phyloP scores from a whole-genome alignment of 2,797 vertebrate species.

The Pachyuromys duprasi region DNA sequence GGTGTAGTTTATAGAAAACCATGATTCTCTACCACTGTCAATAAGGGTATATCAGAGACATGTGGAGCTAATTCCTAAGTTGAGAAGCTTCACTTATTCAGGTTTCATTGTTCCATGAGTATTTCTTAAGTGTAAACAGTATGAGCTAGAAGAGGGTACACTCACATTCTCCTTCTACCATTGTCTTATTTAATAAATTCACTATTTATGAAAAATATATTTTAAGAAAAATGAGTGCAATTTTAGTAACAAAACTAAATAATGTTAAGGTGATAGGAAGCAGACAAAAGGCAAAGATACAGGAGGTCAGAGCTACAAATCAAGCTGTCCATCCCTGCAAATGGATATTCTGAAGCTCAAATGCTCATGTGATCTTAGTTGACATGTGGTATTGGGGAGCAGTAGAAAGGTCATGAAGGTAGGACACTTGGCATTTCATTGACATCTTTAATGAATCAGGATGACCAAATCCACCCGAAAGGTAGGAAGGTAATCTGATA shows the following conservation, averaged over 20 bases:
- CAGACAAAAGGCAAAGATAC: background rate
- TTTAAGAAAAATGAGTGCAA: background rate
- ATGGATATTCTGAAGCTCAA: background rate
- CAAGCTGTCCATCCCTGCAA: background rate
- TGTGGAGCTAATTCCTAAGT: background rate
- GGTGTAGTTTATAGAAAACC: background rate
- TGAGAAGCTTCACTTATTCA: background rate
- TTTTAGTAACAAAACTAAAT: conserved; percentile 10
- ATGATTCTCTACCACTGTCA: background rate
- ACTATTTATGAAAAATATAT: background rate
- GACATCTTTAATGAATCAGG: background rate
- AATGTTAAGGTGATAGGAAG: background rate
- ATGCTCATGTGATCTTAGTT: background rate
- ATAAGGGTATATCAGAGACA: background rate
- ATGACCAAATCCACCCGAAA: rapidly evolving
- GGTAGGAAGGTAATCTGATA: background rate
- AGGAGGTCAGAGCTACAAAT: background rate
- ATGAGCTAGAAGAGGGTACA: background rate
- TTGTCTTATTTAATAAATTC: background rate
- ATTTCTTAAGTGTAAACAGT: background rate
- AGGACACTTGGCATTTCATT: background rate
- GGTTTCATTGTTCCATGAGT: background rate
- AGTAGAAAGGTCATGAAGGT: background rate
- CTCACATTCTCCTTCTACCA: rapidly evolving
- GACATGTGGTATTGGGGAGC: too few relatives aligned